These are phyloP conservation scores for Aphis craccivora DNA, from an alignment of 1,140 invertebrate species.

Conservation along the genomic window DNA sequence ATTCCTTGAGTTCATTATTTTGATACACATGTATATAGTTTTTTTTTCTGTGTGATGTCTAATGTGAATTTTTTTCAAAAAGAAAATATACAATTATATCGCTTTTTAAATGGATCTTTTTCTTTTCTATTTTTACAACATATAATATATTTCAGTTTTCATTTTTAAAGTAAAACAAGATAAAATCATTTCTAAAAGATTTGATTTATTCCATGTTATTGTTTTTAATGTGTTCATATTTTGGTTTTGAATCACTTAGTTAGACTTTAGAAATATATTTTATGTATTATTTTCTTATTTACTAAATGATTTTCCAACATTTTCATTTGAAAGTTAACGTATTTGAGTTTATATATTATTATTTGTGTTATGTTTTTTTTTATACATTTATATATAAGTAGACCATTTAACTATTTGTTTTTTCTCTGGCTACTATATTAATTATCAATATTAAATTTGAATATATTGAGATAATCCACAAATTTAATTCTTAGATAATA, in stretches of 20 bases:
- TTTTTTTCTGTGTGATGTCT: constrained; percentile 58
- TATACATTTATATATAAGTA: not conserved
- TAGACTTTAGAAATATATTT: not conserved
- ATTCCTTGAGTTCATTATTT: constrained; percentile 58
- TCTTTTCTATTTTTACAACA: not conserved
- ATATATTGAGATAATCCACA: not conserved
- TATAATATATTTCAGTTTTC: constrained; percentile 35
- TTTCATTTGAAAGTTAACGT: not conserved
- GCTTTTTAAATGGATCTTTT: constrained; percentile 55
- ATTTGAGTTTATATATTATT: constrained; percentile 35
- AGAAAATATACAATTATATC: constrained; percentile 58
- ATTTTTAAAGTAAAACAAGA: constrained; percentile 39
- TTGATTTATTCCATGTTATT: constrained; percentile 44
- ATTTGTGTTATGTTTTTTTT: not conserved
- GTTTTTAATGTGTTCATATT: constrained; percentile 13
- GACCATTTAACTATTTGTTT: not conserved
- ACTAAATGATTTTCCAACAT: constrained; percentile 34
- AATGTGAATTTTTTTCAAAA: constrained; percentile 57
- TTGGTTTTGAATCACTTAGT: constrained; percentile 36
- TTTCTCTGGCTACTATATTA: not conserved
- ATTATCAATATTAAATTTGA: not conserved
- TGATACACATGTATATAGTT: constrained; percentile 55
- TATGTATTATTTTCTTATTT: constrained; percentile 23
- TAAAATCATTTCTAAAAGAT: constrained; percentile 37
- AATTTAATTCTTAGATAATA: not conserved